Conservation (phyloP, 2,113 vertebrate species). For the Nesoenas mayeri region DNA sequence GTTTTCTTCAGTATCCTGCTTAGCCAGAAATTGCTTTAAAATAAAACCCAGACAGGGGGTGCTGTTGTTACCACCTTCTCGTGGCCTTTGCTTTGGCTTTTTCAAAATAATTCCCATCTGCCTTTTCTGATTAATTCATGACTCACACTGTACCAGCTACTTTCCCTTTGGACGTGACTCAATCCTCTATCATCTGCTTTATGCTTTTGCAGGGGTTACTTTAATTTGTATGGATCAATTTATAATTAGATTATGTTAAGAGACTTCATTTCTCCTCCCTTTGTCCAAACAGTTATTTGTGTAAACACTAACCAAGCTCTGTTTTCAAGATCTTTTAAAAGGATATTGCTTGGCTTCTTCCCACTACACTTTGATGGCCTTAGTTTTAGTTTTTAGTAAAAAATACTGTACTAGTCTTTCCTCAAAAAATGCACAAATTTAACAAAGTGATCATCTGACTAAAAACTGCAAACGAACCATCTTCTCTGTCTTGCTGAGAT, state of each 20-base stretch:
- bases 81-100: neutral
- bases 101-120: slow-evolving; percentile 21
- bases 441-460: neutral
- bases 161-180: slow-evolving; percentile 23
- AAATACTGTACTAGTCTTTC: neutral
- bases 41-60: neutral
- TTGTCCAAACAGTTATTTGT: neutral
- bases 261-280: neutral
- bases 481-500: slow-evolving; percentile 97
- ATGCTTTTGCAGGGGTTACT: neutral
- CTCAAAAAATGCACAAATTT: neutral
- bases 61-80: neutral
- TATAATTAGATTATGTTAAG: neutral
- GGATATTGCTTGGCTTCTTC: neutral
- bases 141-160: neutral
- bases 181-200: neutral
- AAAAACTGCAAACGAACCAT: slow-evolving; percentile 80
- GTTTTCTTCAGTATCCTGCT: neutral
- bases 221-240: neutral
- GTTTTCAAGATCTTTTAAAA: neutral
- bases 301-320: neutral
- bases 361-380: neutral
- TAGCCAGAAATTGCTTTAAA: neutral
- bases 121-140: slow-evolving; percentile 16
- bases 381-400: neutral